These are phyloP conservation scores for Phainopepla nitens DNA, from an alignment of 2,113 vertebrate species.

Conservation along the genomic window DNA sequence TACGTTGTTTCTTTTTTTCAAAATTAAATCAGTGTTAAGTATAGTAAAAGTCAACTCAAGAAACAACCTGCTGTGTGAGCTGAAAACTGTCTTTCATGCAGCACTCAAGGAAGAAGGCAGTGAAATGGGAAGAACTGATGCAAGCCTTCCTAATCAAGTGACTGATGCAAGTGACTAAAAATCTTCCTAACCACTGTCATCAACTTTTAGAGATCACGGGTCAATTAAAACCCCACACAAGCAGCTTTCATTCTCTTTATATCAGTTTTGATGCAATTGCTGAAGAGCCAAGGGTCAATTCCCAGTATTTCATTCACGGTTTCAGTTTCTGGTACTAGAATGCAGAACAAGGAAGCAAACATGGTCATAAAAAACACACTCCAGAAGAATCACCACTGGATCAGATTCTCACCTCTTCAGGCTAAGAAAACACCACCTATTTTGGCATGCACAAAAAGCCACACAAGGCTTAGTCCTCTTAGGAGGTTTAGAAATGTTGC, in stretches of 20 bases:
- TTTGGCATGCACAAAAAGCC: not conserved
- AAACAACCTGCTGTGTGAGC: not conserved
- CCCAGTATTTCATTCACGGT: not conserved
- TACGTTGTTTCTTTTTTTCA: not conserved
- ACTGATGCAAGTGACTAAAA: not conserved
- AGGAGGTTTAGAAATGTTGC: not conserved
- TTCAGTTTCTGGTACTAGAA: not conserved
- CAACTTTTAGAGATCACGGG: not conserved
- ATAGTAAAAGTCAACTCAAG: not conserved
- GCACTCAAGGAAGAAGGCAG: not conserved
- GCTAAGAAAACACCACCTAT: not conserved
- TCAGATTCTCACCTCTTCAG: not conserved
- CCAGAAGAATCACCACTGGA: not conserved
- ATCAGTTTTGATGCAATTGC: not conserved
- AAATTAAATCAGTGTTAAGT: not conserved
- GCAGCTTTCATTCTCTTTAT: not conserved
- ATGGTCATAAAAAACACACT: not conserved
- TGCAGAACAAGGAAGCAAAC: not conserved
- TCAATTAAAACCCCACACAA: not conserved
- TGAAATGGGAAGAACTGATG: not conserved
- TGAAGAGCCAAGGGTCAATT: not conserved
- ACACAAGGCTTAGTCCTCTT: not conserved
- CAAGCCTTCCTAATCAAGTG: not conserved
- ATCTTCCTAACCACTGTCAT: not conserved
- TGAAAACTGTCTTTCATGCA: not conserved